Evolutionary conservation across 2,113 vertebrate species (phyloP), one percentile per base, ranked within the genome.

Genomic region (Cyphomyrus plagiostoma): DNA sequence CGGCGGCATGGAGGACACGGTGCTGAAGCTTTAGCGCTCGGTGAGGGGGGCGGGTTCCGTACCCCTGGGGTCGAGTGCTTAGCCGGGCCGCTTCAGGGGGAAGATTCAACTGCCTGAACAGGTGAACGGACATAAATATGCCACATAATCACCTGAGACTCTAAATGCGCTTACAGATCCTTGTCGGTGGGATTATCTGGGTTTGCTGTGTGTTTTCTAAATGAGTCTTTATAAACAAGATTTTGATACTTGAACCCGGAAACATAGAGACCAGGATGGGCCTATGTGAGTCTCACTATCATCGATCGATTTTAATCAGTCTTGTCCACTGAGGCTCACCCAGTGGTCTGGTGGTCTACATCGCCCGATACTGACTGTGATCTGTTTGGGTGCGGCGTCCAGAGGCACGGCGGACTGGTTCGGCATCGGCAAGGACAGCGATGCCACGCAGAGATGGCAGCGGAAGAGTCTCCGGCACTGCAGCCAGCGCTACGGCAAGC

Each of bases 371-470:
- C 84, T 48, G n/a, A 15, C 49, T 42, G 48, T 92, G 88, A 93
- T 46, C 35, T 92, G 92, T 92, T 80, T 42, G 74, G 74, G 9
- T 42, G 92, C 49, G 52, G 39, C 1, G 17, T 21, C 4, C 94
- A 99, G 98, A 96, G 98, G 98, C 92, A 99, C 98, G 0, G 98
- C 98, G 0, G 98, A 99, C 95, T 99, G 98, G 98, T 99, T 99
- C 83, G 98, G 98, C 52, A 97, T 99, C 91, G 98, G 98, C 92
- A 99, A 99, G 93, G 98, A 99, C 52, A 97, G 96, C 0, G 98
- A 99, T 0, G 95, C 98, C 21, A 98, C 98, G 2, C 98, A 99
- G 94, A 98, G 98, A 92, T 99, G 98, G 98, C 98, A 99, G 94
- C 95, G 98, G 92, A 99, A 99, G 94, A 99, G 97, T 94, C 96